phyloP scores from a whole-genome alignment of 2,888 invertebrate genomes.

The Pimpla rufipes region DNA sequence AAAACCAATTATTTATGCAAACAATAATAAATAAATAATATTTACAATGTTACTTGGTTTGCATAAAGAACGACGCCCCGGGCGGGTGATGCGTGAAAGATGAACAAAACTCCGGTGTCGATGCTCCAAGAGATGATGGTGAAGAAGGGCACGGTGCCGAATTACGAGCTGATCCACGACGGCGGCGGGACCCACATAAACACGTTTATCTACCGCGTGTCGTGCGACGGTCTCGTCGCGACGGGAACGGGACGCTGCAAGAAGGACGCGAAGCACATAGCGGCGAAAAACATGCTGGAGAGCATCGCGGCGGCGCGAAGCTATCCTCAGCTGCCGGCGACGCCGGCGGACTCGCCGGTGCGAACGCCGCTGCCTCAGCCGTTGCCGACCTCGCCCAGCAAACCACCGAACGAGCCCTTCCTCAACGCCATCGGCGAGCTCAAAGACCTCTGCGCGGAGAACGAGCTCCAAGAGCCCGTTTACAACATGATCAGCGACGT shows the following conservation, averaged over 20 bases:
- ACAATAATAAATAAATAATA: too few relatives aligned
- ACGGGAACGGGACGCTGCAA: slow-evolving; percentile 84
- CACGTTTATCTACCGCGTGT: slow-evolving; percentile 82
- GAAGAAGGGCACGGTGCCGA: slow-evolving; percentile 86
- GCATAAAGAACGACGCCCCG: too few relatives aligned
- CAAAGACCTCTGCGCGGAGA: slow-evolving; percentile 81
- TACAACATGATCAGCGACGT: slow-evolving; percentile 88
- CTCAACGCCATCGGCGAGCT: slow-evolving; percentile 82
- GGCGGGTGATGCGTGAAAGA: slow-evolving; percentile 55
- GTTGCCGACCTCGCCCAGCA: slow-evolving; percentile 71
- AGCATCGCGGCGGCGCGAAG: slow-evolving; percentile 77
- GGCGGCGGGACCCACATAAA: slow-evolving; percentile 83
- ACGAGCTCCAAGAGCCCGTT: slow-evolving; percentile 86
- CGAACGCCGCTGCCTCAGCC: slow-evolving; percentile 74
- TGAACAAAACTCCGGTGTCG: slow-evolving; percentile 88
- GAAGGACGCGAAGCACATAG: slow-evolving; percentile 85
- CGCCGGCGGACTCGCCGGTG: slow-evolving; percentile 77
- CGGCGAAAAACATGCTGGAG: slow-evolving; percentile 83
- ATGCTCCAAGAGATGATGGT: slow-evolving; percentile 89
- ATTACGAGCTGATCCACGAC: slow-evolving; percentile 85
- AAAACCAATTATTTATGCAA: too few relatives aligned
- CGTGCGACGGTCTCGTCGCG: slow-evolving; percentile 79
- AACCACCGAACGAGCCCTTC: slow-evolving; percentile 77
- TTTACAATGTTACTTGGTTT: not conserved
- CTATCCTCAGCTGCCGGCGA: slow-evolving; percentile 79